Conservation (phyloP, 2,797 vertebrate genomes). For the Aphelocoma californica region DNA sequence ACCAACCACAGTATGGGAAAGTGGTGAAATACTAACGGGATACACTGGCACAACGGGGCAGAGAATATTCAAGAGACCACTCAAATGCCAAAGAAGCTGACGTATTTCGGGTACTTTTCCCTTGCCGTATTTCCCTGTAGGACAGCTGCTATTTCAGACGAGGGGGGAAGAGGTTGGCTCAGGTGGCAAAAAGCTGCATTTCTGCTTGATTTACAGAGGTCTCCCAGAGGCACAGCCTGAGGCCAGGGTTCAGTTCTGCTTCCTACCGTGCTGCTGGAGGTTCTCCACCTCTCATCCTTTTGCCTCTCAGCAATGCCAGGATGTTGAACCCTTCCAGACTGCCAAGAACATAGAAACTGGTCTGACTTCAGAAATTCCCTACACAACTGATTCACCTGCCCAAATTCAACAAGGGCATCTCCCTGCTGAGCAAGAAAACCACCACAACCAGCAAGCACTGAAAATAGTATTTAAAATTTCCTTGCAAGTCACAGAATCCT, state of each 20-base stretch:
- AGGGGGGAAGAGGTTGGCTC: not conserved
- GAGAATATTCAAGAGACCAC: not conserved
- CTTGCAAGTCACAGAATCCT: not conserved
- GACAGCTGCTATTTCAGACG: not conserved
- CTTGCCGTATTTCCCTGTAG: rapidly evolving
- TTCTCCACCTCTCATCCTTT: not conserved
- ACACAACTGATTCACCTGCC: not conserved
- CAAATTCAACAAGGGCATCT: not conserved
- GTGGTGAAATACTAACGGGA: rapidly evolving
- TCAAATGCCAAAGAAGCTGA: not conserved
- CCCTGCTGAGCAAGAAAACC: not conserved
- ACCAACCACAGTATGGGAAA: rapidly evolving
- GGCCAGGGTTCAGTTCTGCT: not conserved
- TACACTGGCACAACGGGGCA: not conserved
- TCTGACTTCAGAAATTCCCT: not conserved
- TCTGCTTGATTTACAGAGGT: not conserved
- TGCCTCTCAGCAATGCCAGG: not conserved
- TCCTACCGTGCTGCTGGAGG: rapidly evolving
- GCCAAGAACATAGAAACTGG: not conserved
- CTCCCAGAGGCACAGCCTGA: not conserved
- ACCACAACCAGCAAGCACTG: rapidly evolving
- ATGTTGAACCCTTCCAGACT: not conserved
- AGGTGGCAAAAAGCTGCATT: not conserved
- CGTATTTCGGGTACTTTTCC: not conserved
- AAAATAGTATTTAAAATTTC: not conserved